Conservation (phyloP, 2,888 invertebrate species). For the Drosophila aldrichi region DNA sequence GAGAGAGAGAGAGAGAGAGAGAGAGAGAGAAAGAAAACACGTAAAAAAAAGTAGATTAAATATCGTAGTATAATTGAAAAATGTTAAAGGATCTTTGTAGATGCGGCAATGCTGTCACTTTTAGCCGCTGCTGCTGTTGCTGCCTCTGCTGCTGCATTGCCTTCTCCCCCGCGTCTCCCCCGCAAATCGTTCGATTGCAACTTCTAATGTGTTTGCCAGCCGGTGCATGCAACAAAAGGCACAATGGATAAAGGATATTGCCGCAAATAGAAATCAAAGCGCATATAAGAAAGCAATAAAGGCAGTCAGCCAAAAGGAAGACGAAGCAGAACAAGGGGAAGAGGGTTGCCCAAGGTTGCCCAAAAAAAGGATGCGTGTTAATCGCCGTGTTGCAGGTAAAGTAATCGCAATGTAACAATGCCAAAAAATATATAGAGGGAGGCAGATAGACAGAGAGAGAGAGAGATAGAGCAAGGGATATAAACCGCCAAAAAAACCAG, state of each 20-base stretch:
- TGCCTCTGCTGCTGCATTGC: conserved; percentile 1
- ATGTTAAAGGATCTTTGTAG: conserved; percentile 37
- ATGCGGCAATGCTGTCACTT: conserved; percentile 44
- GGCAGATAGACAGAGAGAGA: conserved; percentile 4
- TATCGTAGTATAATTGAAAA: conserved; percentile 39
- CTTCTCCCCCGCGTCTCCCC: not conserved
- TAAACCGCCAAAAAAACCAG: conserved; percentile 49
- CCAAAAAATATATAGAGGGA: conserved; percentile 41
- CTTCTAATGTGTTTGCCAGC: conserved; percentile 77
- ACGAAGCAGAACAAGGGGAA: not conserved
- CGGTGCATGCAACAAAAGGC: conserved; percentile 79
- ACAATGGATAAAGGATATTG: conserved; percentile 53
- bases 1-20: not conserved
- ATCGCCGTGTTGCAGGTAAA: conserved; percentile 82
- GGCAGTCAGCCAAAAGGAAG: conserved; percentile 22
- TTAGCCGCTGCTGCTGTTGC: conserved; percentile 4
- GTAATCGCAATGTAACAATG: conserved; percentile 80
- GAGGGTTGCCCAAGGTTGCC: conserved; percentile 22
- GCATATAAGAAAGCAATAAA: conserved; percentile 73
- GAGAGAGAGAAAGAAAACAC: not conserved
- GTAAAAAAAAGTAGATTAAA: conserved; percentile 20
- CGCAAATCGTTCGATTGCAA: conserved; percentile 39
- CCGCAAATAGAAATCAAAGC: conserved; percentile 79
- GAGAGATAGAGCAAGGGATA: conserved; percentile 11
- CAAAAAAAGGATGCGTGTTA: conserved; percentile 67